Conservation (phyloP, 2,113 vertebrate genomes). For the Mionectes macconnelli region DNA sequence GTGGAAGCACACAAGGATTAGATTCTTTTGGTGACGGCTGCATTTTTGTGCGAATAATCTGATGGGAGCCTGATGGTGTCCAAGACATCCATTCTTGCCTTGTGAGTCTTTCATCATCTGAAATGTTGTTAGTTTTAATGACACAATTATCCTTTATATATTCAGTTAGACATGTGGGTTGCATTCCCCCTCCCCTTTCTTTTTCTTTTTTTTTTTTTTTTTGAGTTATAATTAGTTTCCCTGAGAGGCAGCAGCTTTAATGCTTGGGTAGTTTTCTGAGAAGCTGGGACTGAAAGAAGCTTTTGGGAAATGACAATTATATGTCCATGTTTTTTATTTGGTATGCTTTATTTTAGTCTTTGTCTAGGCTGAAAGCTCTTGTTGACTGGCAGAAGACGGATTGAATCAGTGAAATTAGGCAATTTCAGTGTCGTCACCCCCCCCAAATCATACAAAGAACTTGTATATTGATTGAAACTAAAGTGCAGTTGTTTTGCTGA, state of each 20-base stretch:
- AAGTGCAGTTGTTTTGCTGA: background rate
- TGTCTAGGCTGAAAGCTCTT: constrained; percentile 13
- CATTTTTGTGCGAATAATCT: constrained; percentile 18
- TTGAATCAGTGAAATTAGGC: constrained; percentile 15
- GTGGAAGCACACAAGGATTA: constrained; percentile 14
- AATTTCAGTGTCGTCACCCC: background rate
- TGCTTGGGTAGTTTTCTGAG: constrained; percentile 53
- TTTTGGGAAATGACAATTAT: constrained; percentile 50
- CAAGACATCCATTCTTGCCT: constrained; percentile 6
- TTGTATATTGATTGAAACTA: background rate
- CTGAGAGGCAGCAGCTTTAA: constrained; percentile 37
- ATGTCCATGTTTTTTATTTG: constrained; percentile 37
- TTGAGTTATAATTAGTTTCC: constrained; percentile 17
- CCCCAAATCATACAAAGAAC: background rate
- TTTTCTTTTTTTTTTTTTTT: background rate
- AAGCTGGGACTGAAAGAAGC: constrained; percentile 26
- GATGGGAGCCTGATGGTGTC: constrained; percentile 35
- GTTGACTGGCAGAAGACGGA: constrained; percentile 15
- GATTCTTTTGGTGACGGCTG: constrained; percentile 1
- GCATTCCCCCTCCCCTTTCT: rapidly evolving
- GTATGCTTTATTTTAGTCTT: constrained; percentile 40
- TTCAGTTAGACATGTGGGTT: constrained; percentile 12
- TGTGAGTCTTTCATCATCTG: constrained; percentile 12
- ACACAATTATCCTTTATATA: constrained; percentile 40
- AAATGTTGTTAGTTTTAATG: constrained; percentile 37